A percentile compares a stretch with the other conserved stretches of the same genome.
phyloP scores from a whole-genome alignment of 2,888 invertebrate species.

The Sarcophaga rosellei region DNA sequence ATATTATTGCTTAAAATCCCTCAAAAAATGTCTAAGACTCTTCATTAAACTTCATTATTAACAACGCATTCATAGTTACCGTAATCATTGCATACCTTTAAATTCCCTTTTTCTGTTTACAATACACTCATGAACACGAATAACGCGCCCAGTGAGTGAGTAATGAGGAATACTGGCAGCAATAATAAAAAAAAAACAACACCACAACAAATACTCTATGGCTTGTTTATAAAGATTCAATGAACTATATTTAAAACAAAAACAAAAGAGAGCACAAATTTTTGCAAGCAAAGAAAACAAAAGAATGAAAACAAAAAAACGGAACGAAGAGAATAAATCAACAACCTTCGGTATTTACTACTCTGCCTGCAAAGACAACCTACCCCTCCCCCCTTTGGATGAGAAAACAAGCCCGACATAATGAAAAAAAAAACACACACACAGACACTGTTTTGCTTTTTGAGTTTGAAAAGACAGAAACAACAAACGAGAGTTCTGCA shows the following conservation, averaged over 20 bases:
- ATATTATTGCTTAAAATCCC: no score
- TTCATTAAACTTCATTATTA: no score
- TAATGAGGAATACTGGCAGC: constrained; percentile 20
- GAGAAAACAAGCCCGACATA: no score
- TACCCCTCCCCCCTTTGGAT: no score
- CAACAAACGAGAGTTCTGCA: no score
- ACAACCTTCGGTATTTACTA: background rate
- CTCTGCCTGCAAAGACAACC: background rate
- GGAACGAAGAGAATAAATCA: constrained; percentile 19
- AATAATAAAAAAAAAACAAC: background rate
- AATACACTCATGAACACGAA: no score
- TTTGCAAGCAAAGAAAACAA: constrained; percentile 23
- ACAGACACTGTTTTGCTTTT: no score
- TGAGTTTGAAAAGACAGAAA: background rate
- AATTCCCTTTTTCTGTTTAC: background rate
- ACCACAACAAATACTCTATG: constrained; percentile 22
- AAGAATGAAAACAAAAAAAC: constrained; percentile 17
- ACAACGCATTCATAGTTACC: no score
- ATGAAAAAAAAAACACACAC: background rate
- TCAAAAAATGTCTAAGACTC: no score
- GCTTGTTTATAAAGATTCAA: constrained; percentile 59
- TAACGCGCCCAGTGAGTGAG: no score
- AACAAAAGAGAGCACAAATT: constrained; percentile 33
- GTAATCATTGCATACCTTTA: background rate
- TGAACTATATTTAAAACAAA: constrained; percentile 68